Evolutionary conservation across 1,140 invertebrate species (phyloP).

Genomic region (Drusus annulatus): DNA sequence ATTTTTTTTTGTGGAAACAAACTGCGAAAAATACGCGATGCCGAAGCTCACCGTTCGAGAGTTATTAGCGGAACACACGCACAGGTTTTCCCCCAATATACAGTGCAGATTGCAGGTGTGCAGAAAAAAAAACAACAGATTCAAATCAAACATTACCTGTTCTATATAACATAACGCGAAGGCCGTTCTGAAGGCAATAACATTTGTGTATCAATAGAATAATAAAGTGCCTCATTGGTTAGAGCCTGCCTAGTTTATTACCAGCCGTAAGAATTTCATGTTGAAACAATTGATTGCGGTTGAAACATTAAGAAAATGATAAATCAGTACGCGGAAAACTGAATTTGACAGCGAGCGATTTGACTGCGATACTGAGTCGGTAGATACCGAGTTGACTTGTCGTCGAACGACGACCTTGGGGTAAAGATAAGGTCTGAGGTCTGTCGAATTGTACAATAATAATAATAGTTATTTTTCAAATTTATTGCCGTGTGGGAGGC

Average conservation of each 20-base stretch:
- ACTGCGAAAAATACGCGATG: no score
- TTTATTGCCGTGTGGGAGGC: neutral
- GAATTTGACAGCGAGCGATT: neutral
- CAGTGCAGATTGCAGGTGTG: no score
- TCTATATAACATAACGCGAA: no score
- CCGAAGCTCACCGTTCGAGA: no score
- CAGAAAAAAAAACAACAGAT: no score
- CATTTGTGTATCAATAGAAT: neutral
- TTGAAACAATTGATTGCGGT: conserved; percentile 16
- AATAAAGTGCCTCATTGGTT: neutral
- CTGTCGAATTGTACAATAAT: conserved; percentile 2
- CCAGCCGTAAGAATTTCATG: no score
- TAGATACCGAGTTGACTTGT: neutral
- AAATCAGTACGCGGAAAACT: conserved; percentile 13
- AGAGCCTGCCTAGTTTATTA: no score
- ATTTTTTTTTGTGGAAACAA: no score
- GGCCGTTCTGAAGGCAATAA: no score
- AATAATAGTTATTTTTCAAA: neutral
- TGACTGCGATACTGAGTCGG: neutral
- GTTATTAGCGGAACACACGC: no score
- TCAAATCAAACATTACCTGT: no score
- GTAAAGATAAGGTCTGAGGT: conserved; percentile 5
- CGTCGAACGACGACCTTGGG: neutral
- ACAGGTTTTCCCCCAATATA: no score
- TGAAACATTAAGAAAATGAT: neutral